These are phyloP conservation scores for Setipinna tenuifilis DNA, from an alignment of 2,797 vertebrate species.

Conservation along the genomic window DNA sequence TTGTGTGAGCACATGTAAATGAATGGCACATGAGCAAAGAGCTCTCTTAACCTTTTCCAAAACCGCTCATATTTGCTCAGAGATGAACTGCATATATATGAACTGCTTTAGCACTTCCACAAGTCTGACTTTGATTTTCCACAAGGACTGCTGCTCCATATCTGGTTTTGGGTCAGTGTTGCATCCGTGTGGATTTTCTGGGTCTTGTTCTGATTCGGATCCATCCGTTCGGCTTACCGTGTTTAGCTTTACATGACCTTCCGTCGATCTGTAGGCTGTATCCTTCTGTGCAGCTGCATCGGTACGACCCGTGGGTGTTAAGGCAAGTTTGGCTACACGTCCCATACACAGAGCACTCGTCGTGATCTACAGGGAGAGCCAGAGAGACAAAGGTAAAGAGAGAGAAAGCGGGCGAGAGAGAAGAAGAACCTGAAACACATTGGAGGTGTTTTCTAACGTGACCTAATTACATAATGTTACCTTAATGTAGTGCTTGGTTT, in stretches of 20 bases:
- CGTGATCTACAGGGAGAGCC: constrained; percentile 71
- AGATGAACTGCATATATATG: too few species aligned
- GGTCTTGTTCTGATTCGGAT: background rate
- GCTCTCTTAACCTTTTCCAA: background rate
- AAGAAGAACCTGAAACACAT: constrained; percentile 38
- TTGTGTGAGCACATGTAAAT: background rate
- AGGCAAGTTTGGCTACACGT: constrained; percentile 81
- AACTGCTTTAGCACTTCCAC: background rate
- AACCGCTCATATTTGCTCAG: background rate
- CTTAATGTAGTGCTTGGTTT: background rate
- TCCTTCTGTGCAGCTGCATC: constrained; percentile 82
- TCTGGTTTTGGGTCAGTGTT: background rate
- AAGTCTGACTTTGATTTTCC: background rate
- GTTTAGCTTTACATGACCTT: constrained; percentile 84
- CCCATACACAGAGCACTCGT: constrained; percentile 81
- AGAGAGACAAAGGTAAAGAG: background rate
- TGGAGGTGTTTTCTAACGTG: constrained; percentile 46
- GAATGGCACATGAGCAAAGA: background rate
- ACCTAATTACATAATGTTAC: constrained; percentile 52
- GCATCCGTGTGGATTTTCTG: background rate
- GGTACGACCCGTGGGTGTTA: constrained; percentile 80
- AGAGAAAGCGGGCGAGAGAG: background rate
- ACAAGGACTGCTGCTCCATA: background rate
- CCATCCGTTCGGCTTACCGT: constrained; percentile 69
- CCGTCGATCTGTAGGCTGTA: constrained; percentile 81